phyloP scores from a whole-genome alignment of 1,140 invertebrate genomes.

The Bathynomus jamesi region DNA sequence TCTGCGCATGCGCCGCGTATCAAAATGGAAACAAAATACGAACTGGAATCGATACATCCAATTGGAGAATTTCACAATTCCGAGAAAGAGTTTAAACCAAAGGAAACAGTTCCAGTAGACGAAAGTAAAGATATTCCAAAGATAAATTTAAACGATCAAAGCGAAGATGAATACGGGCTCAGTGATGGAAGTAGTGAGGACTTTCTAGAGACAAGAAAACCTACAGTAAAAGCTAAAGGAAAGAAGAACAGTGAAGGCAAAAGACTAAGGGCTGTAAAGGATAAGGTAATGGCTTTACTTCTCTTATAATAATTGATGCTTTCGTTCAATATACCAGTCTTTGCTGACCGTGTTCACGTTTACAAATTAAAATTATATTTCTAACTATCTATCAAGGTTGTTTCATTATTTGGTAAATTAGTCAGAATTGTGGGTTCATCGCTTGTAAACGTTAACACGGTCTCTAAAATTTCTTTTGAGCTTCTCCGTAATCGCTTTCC shows the following conservation, averaged over 20 bases:
- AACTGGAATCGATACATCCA: not conserved
- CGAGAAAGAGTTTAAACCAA: not conserved
- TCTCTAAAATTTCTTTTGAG: too few relatives aligned
- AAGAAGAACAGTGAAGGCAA: too few relatives aligned
- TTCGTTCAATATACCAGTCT: too few relatives aligned
- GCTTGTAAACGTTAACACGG: too few relatives aligned
- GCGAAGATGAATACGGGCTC: not conserved
- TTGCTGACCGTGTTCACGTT: too few relatives aligned
- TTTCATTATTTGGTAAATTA: too few relatives aligned
- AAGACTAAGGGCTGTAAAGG: not conserved
- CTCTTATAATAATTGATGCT: too few relatives aligned
- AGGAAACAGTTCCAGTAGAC: not conserved
- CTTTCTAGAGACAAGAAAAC: not conserved
- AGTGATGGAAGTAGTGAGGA: not conserved
- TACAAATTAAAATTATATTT: too few relatives aligned
- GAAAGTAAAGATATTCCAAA: not conserved
- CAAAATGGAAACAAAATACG: not conserved
- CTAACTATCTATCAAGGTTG: too few relatives aligned
- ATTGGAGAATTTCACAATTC: not conserved
- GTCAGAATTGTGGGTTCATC: too few relatives aligned
- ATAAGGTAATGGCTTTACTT: too few relatives aligned
- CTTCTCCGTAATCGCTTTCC: too few relatives aligned
- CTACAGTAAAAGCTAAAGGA: not conserved
- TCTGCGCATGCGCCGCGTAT: not conserved
- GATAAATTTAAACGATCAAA: not conserved